phyloP scores from a whole-genome alignment of 2,113 vertebrate species.

The Scophthalmus maximus region DNA sequence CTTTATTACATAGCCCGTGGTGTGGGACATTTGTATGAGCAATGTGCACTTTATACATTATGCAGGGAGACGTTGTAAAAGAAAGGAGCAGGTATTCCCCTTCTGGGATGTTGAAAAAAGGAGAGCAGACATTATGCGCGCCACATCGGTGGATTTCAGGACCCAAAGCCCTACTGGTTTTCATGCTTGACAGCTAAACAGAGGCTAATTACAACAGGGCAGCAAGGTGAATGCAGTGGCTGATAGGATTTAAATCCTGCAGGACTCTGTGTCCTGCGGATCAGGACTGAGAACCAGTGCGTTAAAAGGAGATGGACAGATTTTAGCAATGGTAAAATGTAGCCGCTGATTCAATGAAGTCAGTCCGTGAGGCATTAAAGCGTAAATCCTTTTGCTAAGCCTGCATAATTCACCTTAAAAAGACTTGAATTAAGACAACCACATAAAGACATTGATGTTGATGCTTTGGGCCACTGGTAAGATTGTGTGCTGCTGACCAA shows the following conservation, averaged over 20 bases:
- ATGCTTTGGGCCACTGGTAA: slow-evolving; percentile 33
- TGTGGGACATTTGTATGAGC: slow-evolving; percentile 60
- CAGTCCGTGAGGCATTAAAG: slow-evolving; percentile 18
- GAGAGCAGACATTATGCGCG: slow-evolving; percentile 18
- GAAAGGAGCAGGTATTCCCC: slow-evolving; percentile 55
- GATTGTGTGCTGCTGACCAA: slow-evolving; percentile 46
- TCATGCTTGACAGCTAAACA: slow-evolving; percentile 39
- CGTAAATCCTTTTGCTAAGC: slow-evolving; percentile 47
- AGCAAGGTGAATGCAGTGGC: slow-evolving; percentile 31
- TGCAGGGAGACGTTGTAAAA: slow-evolving; percentile 43
- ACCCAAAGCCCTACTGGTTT: slow-evolving; percentile 34
- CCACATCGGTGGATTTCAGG: slow-evolving; percentile 40
- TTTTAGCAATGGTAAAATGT: slow-evolving; percentile 33
- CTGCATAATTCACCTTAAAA: slow-evolving; percentile 61
- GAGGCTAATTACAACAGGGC: slow-evolving; percentile 52
- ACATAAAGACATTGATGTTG: slow-evolving; percentile 35
- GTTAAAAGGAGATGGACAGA: slow-evolving; percentile 26
- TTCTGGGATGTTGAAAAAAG: slow-evolving; percentile 53
- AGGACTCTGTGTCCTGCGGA: slow-evolving; percentile 7
- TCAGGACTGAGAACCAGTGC: not conserved
- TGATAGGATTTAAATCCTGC: slow-evolving; percentile 27
- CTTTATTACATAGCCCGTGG: slow-evolving; percentile 62
- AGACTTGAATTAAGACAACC: slow-evolving; percentile 44
- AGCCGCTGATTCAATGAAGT: slow-evolving; percentile 48
- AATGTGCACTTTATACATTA: slow-evolving; percentile 54